Base-by-base conservation (phyloP, 2,797 vertebrate genomes). In the Otolemur crassicaudatus region DNA sequence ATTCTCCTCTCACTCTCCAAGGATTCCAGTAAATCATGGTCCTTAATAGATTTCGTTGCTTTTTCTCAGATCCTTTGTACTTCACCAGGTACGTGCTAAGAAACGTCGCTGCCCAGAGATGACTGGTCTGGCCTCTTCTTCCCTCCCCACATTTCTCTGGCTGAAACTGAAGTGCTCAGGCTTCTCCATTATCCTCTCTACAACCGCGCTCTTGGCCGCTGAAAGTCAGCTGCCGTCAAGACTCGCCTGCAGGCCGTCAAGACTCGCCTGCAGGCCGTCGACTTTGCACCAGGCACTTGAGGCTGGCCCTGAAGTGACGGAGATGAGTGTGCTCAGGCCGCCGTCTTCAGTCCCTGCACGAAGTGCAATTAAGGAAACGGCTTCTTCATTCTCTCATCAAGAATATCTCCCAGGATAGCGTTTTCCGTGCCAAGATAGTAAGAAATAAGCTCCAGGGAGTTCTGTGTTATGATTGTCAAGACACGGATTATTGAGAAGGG, bases 401-500 rank as follows among this genome's bases (percentile, higher is more conserved):
- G 89, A 91, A 34, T 53, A 56, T 65, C 63, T 72, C 80, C 83
- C 63, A 86, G 72, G 70, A 81, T 69, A 75, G 43, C 23, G 25
- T 94, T 93, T 84, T 61, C 67, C 79, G 80, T 80, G 94, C 87
- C 69, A 81, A 85, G 73, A 88, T 7, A 61, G 56, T 72, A 60
- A 95, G 77, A 93, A 91, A 43, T 31, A 69, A 83, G 67, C 77
- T 94, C 93, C 1, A 0, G 77, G 91, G 91, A 82, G 53, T 75
- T 95, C 79, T 83, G 25, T 79, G 91, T 93, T 93, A 69, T 80
- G 86, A 95, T 72, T 93, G 83, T 93, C 63, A 61, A 73, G 96
- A 91, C 89, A 91, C 12, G 67, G 70, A 86, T 94, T 95, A 94
- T 93, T 95, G 88, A 95, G 96, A 95, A 96, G 82, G 94, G 90